phyloP scores from a whole-genome alignment of 1,140 invertebrate genomes.

The Anthonomus grandis region DNA sequence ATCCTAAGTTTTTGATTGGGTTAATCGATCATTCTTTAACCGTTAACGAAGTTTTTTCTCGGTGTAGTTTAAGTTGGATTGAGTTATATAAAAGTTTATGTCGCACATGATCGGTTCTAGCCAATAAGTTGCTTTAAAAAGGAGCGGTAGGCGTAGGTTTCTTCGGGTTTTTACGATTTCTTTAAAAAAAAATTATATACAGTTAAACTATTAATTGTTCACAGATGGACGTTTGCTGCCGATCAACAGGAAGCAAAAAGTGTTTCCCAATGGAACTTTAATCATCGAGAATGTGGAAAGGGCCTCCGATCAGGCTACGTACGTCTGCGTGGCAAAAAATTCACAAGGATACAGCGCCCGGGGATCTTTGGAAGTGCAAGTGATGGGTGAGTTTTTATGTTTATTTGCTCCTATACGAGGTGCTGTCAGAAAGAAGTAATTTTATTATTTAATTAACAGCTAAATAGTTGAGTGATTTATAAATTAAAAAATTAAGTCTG shows the following conservation, averaged over 20 bases:
- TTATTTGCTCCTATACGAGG: conserved; percentile 1
- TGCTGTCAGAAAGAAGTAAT: conserved; percentile 10
- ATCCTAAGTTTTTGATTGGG: too few species aligned
- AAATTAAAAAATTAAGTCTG: background rate
- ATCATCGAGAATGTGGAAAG: conserved; percentile 92
- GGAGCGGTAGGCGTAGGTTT: background rate
- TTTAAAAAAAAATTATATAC: background rate
- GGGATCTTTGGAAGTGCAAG: conserved; percentile 86
- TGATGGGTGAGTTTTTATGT: conserved; percentile 80
- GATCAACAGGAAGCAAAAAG: conserved; percentile 92
- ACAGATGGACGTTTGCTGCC: conserved; percentile 71
- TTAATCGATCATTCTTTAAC: too few species aligned
- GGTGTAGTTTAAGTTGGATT: too few species aligned
- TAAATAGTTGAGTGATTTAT: background rate
- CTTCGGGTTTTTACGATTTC: background rate
- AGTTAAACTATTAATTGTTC: conserved; percentile 25
- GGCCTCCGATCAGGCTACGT: conserved; percentile 87
- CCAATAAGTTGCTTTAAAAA: too few species aligned
- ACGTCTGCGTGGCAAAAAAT: conserved; percentile 91
- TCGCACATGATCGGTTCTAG: too few species aligned
- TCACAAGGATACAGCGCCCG: conserved; percentile 83
- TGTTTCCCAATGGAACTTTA: conserved; percentile 89
- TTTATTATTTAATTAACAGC: background rate
- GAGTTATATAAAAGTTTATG: too few species aligned
- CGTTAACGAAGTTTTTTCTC: too few species aligned